A percentile compares a stretch with the other conserved stretches of the same genome.
phyloP scores from a whole-genome alignment of 1,140 invertebrate species.

The Atta cephalotes region DNA sequence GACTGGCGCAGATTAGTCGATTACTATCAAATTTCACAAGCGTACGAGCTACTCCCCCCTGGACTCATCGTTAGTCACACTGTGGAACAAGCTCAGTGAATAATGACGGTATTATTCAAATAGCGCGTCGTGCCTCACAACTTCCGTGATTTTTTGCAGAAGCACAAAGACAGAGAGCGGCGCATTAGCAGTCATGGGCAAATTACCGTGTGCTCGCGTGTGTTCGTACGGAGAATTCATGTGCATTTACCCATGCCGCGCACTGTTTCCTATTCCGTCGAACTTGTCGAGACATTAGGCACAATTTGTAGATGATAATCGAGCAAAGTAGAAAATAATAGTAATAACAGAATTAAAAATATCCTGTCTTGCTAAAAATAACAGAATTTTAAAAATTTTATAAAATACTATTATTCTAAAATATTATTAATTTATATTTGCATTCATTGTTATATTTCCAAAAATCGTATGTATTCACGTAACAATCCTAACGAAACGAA shows the following conservation, averaged over 20 bases:
- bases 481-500: neutral
- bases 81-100: slow-evolving; percentile 65
- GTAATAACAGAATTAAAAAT: too few relatives aligned
- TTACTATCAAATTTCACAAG: slow-evolving; percentile 67
- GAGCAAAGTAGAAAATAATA: neutral
- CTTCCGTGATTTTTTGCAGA: slow-evolving; percentile 69
- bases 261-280: slow-evolving; percentile 17
- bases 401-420: neutral
- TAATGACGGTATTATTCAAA: slow-evolving; percentile 78
- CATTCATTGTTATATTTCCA: neutral
- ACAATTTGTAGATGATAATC: slow-evolving; percentile 9
- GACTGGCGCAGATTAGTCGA: slow-evolving; percentile 39
- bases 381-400: neutral
- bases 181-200: slow-evolving; percentile 60
- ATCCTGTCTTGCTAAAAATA: too few relatives aligned
- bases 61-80: slow-evolving; percentile 69
- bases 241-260: slow-evolving; percentile 9
- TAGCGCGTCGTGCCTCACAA: slow-evolving; percentile 60
- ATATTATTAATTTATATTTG: slow-evolving; percentile 1
- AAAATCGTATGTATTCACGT: neutral
- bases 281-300: slow-evolving; percentile 33
- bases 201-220: slow-evolving; percentile 47
- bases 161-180: slow-evolving; percentile 32
- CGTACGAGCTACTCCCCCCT: slow-evolving; percentile 34
- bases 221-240: slow-evolving; percentile 19